Evolutionary conservation across 1,140 invertebrate genomes (phyloP).

Genomic region (Pseudomyrmex concolor): DNA sequence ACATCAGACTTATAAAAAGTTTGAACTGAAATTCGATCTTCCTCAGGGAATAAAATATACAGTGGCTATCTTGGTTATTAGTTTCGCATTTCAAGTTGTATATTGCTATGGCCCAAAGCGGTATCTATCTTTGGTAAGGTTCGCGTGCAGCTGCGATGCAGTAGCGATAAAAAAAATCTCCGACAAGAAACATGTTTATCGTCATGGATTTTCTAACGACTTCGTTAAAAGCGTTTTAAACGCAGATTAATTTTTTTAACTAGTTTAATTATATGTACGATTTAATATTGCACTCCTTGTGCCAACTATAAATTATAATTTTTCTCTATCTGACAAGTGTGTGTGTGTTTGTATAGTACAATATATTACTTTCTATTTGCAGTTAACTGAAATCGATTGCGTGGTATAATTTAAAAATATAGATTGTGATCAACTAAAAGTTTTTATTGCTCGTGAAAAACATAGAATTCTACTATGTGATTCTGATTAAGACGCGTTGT

Average conservation of each 20-base stretch:
- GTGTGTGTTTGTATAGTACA: too few species aligned
- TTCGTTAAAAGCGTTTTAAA: background rate
- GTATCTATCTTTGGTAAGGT: constrained; percentile 34
- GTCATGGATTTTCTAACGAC: background rate
- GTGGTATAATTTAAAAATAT: constrained; percentile 29
- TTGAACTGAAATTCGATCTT: background rate
- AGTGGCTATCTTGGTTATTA: constrained; percentile 44
- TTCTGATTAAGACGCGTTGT: too few species aligned
- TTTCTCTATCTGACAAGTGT: background rate
- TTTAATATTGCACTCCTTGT: background rate
- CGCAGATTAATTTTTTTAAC: background rate
- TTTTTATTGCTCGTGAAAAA: constrained; percentile 47
- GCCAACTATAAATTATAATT: background rate
- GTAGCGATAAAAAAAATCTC: background rate
- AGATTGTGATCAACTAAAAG: background rate
- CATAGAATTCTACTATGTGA: background rate
- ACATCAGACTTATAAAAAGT: too few species aligned
- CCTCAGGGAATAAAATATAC: constrained; percentile 37
- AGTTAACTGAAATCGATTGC: constrained; percentile 20
- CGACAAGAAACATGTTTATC: background rate
- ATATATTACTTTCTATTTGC: background rate
- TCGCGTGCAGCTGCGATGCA: background rate
- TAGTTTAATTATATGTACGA: background rate
- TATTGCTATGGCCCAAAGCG: constrained; percentile 10
- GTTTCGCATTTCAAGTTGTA: constrained; percentile 43